These are phyloP conservation scores for Thereva nobilitata DNA, from an alignment of 2,888 invertebrate genomes.

Conservation along the genomic window DNA sequence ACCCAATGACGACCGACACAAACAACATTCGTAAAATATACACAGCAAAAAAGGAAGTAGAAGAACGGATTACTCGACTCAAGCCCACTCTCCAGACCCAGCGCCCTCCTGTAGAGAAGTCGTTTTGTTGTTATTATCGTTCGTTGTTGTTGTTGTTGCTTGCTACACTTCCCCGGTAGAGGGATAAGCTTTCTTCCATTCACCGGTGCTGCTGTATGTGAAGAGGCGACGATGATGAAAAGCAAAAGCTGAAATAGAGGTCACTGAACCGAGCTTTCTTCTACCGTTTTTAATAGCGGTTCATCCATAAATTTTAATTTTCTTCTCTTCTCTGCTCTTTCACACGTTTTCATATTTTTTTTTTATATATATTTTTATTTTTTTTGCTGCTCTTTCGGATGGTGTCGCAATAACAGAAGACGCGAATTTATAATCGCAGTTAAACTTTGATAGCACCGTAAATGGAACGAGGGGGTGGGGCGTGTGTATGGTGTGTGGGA, in stretches of 20 bases:
- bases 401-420: too few relatives aligned
- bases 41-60: neutral
- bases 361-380: too few relatives aligned
- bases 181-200: constrained; percentile 1
- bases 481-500: too few relatives aligned
- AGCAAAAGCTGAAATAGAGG: constrained; percentile 26
- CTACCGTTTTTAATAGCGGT: constrained; percentile 4
- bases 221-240: neutral
- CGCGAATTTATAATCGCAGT: too few relatives aligned
- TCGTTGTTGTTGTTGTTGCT: constrained; percentile 9
- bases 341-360: neutral
- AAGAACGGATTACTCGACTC: constrained; percentile 11
- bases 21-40: too few relatives aligned
- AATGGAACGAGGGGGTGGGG: too few relatives aligned
- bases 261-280: constrained; percentile 19
- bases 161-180: neutral
- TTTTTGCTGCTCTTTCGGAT: too few relatives aligned
- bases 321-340: constrained; percentile 19
- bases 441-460: too few relatives aligned
- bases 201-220: neutral
- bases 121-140: neutral
- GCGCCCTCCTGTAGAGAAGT: neutral
- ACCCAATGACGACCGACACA: too few relatives aligned
- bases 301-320: constrained; percentile 25
- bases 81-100: constrained; percentile 3